A percentile compares a stretch with the other conserved stretches of the same genome.
phyloP scores from a whole-genome alignment of 2,888 invertebrate genomes.

The Serripes groenlandicus region DNA sequence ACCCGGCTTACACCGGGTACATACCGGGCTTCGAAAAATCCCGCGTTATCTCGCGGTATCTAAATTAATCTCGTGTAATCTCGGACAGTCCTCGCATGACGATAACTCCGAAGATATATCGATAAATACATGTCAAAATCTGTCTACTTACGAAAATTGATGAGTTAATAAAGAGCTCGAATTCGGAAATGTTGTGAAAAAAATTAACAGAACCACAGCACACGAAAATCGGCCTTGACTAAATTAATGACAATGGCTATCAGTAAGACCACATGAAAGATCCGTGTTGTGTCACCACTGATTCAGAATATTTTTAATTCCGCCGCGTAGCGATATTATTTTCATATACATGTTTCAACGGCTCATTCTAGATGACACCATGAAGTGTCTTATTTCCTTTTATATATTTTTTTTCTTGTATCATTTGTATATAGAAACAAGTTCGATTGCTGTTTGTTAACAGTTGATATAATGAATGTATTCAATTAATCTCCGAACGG shows the following conservation, averaged over 20 bases:
- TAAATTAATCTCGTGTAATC: constrained; percentile 58
- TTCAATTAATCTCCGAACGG: too few relatives aligned
- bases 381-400: too few relatives aligned
- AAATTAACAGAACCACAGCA: background rate
- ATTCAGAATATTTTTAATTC: too few relatives aligned
- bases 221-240: background rate
- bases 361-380: too few relatives aligned
- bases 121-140: constrained; percentile 62
- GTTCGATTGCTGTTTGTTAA: too few relatives aligned
- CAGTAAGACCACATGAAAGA: too few relatives aligned
- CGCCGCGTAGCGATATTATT: too few relatives aligned
- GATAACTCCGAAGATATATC: constrained; percentile 57
- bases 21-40: constrained; percentile 50
- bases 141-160: constrained; percentile 65
- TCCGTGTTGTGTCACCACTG: too few relatives aligned
- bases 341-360: background rate
- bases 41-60: constrained; percentile 48
- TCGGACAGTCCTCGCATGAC: constrained; percentile 57
- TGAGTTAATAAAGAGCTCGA: constrained; percentile 53
- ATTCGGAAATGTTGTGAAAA: background rate
- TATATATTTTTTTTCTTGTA: too few relatives aligned
- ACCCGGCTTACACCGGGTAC: constrained; percentile 53
- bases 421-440: too few relatives aligned
- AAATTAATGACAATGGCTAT: background rate
- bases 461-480: too few relatives aligned